phyloP scores from a whole-genome alignment of 2,888 invertebrate species.

The Theodoxus fluviatilis region DNA sequence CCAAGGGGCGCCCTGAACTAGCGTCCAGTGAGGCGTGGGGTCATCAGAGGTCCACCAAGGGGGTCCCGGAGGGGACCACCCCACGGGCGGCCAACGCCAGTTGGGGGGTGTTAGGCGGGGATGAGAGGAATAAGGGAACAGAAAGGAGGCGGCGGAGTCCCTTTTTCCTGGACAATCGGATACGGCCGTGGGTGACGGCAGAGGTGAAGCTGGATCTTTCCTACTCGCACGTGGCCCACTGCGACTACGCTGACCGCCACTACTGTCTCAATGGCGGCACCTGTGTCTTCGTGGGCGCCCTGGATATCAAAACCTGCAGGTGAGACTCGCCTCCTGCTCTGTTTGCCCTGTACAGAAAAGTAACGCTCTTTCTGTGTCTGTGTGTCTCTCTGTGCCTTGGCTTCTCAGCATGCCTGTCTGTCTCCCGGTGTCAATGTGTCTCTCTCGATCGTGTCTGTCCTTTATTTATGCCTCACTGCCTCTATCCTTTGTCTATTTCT shows the following conservation, averaged over 20 bases:
- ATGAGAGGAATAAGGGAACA: conserved; percentile 20
- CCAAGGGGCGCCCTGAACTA: too few relatives aligned
- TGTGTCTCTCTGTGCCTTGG: background rate
- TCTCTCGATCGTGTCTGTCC: background rate
- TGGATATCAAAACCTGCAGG: conserved; percentile 57
- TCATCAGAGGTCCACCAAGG: too few relatives aligned
- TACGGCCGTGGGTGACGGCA: conserved; percentile 25
- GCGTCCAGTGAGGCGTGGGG: too few relatives aligned
- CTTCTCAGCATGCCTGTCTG: background rate
- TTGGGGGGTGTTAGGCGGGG: too few relatives aligned
- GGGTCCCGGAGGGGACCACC: conserved; percentile 18
- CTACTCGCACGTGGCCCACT: conserved; percentile 47
- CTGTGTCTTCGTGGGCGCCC: conserved; percentile 47
- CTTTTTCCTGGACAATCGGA: conserved; percentile 31
- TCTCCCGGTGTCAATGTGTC: background rate
- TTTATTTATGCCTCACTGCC: background rate
- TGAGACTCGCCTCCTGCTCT: too few relatives aligned
- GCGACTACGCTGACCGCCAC: conserved; percentile 42
- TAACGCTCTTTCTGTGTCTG: background rate
- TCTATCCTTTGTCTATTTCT: background rate
- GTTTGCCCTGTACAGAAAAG: too few relatives aligned
- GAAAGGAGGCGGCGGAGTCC: conserved; percentile 32
- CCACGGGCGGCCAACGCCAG: conserved; percentile 20
- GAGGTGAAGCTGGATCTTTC: conserved; percentile 34
- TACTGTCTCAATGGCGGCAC: conserved; percentile 52